A percentile compares a stretch with the other conserved stretches of the same genome.
Conservation (phyloP, 2,113 vertebrate genomes). For the Tauraco erythrolophus region DNA sequence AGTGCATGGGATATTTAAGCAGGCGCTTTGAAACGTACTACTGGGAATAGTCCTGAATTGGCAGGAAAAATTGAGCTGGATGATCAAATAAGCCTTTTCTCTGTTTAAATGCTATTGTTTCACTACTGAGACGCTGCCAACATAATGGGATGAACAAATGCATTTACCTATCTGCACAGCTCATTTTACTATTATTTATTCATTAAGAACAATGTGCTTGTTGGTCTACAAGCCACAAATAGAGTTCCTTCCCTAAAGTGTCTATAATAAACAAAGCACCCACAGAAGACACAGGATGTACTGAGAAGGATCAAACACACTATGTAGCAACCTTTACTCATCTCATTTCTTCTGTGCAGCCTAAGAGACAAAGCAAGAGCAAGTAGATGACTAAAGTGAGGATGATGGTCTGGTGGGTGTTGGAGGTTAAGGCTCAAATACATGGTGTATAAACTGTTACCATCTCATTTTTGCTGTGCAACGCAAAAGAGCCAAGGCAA, state of each 20-base stretch:
- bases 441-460: rapidly evolving
- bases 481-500: neutral
- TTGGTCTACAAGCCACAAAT: constrained; percentile 22
- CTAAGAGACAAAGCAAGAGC: neutral
- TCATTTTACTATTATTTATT: constrained; percentile 55
- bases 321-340: rapidly evolving
- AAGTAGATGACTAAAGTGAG: neutral
- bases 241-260: neutral
- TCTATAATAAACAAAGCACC: neutral
- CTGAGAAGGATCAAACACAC: neutral
- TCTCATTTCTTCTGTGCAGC: neutral
- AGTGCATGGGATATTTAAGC: neutral
- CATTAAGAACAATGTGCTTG: constrained; percentile 4
- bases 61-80: neutral
- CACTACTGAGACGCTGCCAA: constrained; percentile 1
- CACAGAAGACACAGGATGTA: neutral
- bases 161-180: neutral
- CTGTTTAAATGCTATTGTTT: neutral
- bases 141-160: neutral
- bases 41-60: neutral
- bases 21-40: neutral
- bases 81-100: neutral
- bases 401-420: neutral
- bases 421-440: neutral
- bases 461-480: neutral